Percentiles rank a stretch among this genome's conserved stretches.
Evolutionary conservation across 2,797 vertebrate genomes (phyloP).

Genomic region (Cryptoblepharus egeriae): DNA sequence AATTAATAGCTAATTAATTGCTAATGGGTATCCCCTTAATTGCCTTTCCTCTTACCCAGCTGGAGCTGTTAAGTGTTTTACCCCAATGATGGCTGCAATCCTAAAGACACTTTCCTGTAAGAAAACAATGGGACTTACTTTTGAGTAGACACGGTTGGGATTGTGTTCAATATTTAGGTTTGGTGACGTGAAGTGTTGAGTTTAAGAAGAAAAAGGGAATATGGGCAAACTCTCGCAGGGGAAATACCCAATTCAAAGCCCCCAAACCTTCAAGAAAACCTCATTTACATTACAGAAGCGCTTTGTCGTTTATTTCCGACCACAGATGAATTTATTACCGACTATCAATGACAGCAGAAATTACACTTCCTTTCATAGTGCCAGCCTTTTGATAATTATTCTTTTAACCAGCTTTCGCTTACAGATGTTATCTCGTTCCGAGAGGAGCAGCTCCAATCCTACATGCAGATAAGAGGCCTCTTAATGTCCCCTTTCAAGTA

Average conservation of each 20-base stretch:
- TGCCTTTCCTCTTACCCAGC: too few relatives aligned
- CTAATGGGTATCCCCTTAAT: too few relatives aligned
- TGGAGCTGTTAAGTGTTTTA: too few relatives aligned
- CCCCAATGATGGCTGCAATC: too few relatives aligned
- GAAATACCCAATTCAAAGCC: conserved; percentile 71
- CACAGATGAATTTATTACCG: conserved; percentile 65
- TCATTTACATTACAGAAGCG: conserved; percentile 74
- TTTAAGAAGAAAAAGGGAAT: conserved; percentile 32
- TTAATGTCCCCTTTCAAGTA: not conserved
- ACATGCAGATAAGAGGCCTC: not conserved
- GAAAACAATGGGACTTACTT: too few relatives aligned
- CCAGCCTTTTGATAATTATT: conserved; percentile 59
- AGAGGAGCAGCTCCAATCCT: not conserved
- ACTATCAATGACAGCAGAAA: conserved; percentile 65
- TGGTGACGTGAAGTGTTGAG: too few relatives aligned
- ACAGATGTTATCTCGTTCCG: conserved; percentile 25
- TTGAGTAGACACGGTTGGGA: too few relatives aligned
- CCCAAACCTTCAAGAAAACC: conserved; percentile 60
- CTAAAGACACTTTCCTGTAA: too few relatives aligned
- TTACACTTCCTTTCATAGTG: conserved; percentile 59
- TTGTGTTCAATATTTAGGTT: too few relatives aligned
- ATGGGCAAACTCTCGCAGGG: conserved; percentile 59
- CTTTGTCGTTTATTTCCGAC: conserved; percentile 63
- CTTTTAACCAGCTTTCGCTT: conserved; percentile 38
- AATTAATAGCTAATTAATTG: too few relatives aligned